phyloP scores from a whole-genome alignment of 2,797 vertebrate species.

The Dallia pectoralis region DNA sequence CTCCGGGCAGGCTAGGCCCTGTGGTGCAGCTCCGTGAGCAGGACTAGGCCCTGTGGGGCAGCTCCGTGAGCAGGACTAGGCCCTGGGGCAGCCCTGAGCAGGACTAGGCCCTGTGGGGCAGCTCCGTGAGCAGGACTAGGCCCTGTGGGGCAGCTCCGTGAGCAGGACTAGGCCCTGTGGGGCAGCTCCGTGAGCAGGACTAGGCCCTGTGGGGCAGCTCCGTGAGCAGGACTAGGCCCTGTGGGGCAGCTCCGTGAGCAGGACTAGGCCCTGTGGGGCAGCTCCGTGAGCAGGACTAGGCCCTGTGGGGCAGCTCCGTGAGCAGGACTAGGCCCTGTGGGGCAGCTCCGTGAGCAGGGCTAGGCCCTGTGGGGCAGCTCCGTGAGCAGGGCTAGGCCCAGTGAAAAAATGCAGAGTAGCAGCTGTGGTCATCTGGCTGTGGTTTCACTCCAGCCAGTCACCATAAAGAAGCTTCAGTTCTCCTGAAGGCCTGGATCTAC shows the following conservation, averaged over 20 bases:
- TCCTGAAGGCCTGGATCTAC: conserved; percentile 56
- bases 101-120: not conserved
- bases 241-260: not conserved
- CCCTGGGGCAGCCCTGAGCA: not conserved
- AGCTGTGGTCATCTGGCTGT: conserved; percentile 71
- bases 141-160: conserved; percentile 6
- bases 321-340: conserved; percentile 46
- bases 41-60: no score
- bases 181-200: conserved; percentile 62
- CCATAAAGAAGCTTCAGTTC: conserved; percentile 75
- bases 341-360: conserved; percentile 59
- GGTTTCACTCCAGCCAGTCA: conserved; percentile 65
- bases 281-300: not conserved
- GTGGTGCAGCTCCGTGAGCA: no score
- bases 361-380: not conserved
- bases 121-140: conserved; percentile 3
- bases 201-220: conserved; percentile 66
- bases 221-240: conserved; percentile 2
- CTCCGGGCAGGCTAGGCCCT: no score
- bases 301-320: not conserved
- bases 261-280: not conserved
- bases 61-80: no score
- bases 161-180: conserved; percentile 52
- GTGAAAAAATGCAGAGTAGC: conserved; percentile 76
- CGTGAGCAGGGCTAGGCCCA: not conserved